phyloP scores from a whole-genome alignment of 2,888 invertebrate species.

The Thecophora atra region DNA sequence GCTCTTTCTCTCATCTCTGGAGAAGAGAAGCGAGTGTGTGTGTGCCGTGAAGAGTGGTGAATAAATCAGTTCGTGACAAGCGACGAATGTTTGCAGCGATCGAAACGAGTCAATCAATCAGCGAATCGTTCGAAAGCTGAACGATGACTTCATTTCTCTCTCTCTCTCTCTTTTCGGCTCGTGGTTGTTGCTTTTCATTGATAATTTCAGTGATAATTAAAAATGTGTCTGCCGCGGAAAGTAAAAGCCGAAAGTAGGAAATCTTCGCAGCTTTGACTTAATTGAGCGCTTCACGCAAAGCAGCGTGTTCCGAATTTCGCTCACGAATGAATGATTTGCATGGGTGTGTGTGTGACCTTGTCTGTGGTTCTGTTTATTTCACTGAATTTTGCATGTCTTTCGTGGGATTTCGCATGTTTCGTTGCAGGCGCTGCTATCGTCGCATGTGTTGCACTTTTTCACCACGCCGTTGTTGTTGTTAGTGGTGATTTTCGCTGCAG shows the following conservation, averaged over 20 bases:
- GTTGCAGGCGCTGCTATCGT: conserved; percentile 30
- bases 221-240: background rate
- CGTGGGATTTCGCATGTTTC: conserved; percentile 39
- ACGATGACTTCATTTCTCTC: background rate
- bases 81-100: conserved; percentile 5
- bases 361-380: background rate
- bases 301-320: conserved; percentile 35
- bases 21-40: background rate
- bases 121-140: background rate
- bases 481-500: conserved; percentile 35
- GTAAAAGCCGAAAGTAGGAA: background rate
- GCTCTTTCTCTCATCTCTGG: too few species aligned
- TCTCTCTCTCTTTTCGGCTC: background rate
- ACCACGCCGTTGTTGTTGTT: conserved; percentile 28
- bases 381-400: conserved; percentile 30
- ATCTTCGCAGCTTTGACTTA: conserved; percentile 2
- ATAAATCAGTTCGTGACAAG: background rate
- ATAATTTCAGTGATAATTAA: background rate
- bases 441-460: conserved; percentile 28
- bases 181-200: background rate
- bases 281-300: conserved; percentile 30
- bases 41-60: background rate
- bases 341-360: background rate
- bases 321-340: background rate
- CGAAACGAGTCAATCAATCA: background rate